These are phyloP conservation scores for Drosophila triauraria DNA, from an alignment of 1,140 invertebrate species.

Conservation along the genomic window DNA sequence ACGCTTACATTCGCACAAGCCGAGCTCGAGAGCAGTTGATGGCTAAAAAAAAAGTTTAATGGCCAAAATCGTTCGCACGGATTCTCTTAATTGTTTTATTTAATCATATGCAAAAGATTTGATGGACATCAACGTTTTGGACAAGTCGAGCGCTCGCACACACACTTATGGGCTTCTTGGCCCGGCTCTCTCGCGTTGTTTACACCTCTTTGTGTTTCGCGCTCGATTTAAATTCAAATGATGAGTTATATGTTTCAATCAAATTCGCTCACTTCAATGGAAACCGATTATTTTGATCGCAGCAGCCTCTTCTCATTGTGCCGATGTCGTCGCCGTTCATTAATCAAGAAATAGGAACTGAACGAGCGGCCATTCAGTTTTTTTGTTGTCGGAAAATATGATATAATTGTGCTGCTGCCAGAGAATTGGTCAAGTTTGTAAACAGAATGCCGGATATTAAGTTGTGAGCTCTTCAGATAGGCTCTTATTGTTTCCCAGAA, in stretches of 20 bases:
- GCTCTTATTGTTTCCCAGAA: conserved; percentile 18
- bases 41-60: conserved; percentile 58
- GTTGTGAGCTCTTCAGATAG: conserved; percentile 5
- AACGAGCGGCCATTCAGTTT: conserved; percentile 45
- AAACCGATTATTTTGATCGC: conserved; percentile 34
- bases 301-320: conserved; percentile 46
- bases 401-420: conserved; percentile 64
- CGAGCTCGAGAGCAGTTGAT: conserved; percentile 52
- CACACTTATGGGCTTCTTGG: conserved; percentile 6
- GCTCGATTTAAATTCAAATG: conserved; percentile 60
- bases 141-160: conserved; percentile 56
- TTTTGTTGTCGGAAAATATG: conserved; percentile 46
- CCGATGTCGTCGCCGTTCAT: conserved; percentile 56
- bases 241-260: conserved; percentile 65
- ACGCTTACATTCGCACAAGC: conserved; percentile 70
- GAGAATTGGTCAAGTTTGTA: conserved; percentile 62
- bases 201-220: conserved; percentile 38
- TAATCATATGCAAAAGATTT: conserved; percentile 81
- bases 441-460: conserved; percentile 72
- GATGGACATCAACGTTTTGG: conserved; percentile 73
- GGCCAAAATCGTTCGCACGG: conserved; percentile 71
- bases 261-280: conserved; percentile 50
- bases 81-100: conserved; percentile 83
- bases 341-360: conserved; percentile 77
- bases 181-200: conserved; percentile 52